Conservation (phyloP, 2,113 vertebrate genomes). For the Urocitellus parryii region DNA sequence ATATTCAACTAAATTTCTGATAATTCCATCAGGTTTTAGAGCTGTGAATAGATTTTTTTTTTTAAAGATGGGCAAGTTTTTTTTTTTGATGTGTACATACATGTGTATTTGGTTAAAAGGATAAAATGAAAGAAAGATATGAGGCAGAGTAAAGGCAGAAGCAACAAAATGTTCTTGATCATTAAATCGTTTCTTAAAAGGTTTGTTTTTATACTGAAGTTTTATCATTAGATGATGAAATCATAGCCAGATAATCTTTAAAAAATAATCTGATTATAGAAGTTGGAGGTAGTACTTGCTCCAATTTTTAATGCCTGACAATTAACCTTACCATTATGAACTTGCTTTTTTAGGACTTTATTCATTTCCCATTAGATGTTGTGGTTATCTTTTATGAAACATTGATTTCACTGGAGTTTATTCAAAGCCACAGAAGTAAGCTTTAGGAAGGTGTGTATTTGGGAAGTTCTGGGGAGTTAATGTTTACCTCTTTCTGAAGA, state of each 20-base stretch:
- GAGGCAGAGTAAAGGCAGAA: background rate
- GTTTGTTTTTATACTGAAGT: conserved; percentile 27
- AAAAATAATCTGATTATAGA: background rate
- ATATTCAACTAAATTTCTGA: conserved; percentile 37
- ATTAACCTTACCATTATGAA: background rate
- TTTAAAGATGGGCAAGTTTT: background rate
- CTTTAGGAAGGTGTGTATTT: background rate
- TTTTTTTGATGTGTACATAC: background rate
- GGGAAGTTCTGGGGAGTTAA: background rate
- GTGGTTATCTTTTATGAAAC: background rate
- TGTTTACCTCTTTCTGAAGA: conserved; percentile 13
- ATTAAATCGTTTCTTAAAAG: conserved; percentile 48
- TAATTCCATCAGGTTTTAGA: conserved; percentile 10
- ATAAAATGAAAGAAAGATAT: background rate
- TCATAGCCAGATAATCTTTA: conserved; percentile 16
- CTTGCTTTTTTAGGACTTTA: background rate
- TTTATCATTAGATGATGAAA: conserved; percentile 52
- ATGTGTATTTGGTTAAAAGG: background rate
- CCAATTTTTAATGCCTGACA: conserved; percentile 43
- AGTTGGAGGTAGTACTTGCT: background rate
- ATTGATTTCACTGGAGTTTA: conserved; percentile 25
- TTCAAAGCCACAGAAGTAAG: background rate
- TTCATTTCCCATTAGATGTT: background rate
- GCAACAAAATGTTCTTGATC: background rate
- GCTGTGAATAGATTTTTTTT: background rate